Evolutionary conservation across 1,140 invertebrate genomes (phyloP).

Genomic region (Caenorhabditis inopinata): DNA sequence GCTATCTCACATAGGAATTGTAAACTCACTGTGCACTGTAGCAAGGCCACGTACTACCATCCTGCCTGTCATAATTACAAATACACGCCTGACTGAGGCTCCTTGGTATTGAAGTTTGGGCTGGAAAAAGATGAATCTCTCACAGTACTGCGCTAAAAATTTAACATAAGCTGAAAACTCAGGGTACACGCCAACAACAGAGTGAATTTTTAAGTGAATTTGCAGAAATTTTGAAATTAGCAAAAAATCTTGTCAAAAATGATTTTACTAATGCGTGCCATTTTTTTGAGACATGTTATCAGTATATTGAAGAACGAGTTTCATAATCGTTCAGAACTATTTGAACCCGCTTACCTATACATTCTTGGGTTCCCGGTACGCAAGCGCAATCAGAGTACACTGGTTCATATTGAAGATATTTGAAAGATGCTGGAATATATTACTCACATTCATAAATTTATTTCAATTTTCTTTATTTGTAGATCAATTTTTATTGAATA

Average conservation of each 20-base stretch:
- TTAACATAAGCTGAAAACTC: no score
- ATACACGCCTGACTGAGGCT: slow-evolving; percentile 49
- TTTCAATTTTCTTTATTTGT: not conserved
- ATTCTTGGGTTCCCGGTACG: slow-evolving; percentile 48
- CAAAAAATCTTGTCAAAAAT: slow-evolving; percentile 48
- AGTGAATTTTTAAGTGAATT: no score
- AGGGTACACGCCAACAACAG: no score
- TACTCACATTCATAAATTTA: not conserved
- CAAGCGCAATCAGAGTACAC: slow-evolving; percentile 62
- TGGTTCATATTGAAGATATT: slow-evolving; percentile 59
- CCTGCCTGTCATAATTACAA: slow-evolving; percentile 64
- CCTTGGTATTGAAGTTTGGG: not conserved
- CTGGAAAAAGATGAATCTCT: no score
- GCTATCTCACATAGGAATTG: not conserved
- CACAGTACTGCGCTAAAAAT: no score
- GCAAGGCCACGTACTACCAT: slow-evolving; percentile 62
- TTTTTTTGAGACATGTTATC: no score
- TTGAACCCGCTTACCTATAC: slow-evolving; percentile 54
- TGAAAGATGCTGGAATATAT: not conserved
- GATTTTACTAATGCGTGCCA: no score
- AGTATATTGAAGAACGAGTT: no score
- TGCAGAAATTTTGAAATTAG: not conserved
- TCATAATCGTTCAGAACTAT: no score
- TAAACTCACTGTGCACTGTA: slow-evolving; percentile 52
- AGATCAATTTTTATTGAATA: not conserved